Conservation (phyloP, 2,797 vertebrate species). For the Siniperca obscura region DNA sequence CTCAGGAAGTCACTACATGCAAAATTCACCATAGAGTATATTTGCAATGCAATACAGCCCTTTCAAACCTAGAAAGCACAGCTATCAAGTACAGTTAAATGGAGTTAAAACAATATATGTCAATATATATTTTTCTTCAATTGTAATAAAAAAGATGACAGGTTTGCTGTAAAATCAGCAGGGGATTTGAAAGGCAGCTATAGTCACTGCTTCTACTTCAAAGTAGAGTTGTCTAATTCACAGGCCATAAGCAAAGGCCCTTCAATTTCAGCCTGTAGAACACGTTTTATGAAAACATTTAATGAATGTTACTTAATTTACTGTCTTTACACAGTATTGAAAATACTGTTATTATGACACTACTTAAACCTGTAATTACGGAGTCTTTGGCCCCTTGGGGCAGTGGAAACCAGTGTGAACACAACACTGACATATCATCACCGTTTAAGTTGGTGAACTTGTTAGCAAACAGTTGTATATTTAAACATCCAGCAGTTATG, state of each 20-base stretch:
- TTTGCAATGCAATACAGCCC: neutral
- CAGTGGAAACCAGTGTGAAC: no score
- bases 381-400: neutral
- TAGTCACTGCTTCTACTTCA: neutral
- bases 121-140: neutral
- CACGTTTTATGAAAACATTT: neutral
- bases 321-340: neutral
- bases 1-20: neutral
- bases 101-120: conserved; percentile 4
- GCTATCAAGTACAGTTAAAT: neutral
- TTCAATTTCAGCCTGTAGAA: neutral
- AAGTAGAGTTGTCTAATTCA: neutral
- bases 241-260: neutral
- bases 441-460: neutral
- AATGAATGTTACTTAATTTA: neutral
- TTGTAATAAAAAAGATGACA: neutral
- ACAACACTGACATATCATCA: neutral
- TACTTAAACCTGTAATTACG: neutral
- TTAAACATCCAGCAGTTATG: neutral
- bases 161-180: neutral
- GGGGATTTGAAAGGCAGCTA: neutral
- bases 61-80: neutral
- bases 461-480: neutral
- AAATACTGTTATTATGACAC: neutral
- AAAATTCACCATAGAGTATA: neutral